A percentile compares a stretch with the other conserved stretches of the same genome.
Evolutionary conservation across 53 echinoderm and acorn worm genomes (phyloP).

Genomic region (Holothuria scabra): DNA sequence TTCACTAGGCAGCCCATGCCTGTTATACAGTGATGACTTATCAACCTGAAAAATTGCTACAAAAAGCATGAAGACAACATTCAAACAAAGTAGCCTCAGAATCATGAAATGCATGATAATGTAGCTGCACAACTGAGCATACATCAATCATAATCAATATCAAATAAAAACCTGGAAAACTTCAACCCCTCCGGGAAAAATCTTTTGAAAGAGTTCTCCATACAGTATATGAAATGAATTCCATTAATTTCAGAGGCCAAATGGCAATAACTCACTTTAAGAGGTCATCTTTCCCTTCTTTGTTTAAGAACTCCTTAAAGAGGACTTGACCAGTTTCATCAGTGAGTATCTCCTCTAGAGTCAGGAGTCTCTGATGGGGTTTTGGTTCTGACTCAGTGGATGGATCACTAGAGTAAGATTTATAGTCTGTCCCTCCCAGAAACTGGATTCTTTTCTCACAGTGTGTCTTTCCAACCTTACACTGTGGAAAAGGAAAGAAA

Average conservation of each 20-base stretch:
- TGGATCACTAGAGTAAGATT: constrained; percentile 49
- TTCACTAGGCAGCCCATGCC: too few relatives aligned
- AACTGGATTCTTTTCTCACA: constrained; percentile 69
- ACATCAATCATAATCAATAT: too few relatives aligned
- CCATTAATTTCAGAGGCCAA: background rate
- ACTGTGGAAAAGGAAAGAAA: constrained; percentile 14
- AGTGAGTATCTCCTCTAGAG: constrained; percentile 64
- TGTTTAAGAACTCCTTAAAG: constrained; percentile 57
- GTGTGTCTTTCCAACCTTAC: constrained; percentile 69
- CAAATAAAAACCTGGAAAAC: too few relatives aligned
- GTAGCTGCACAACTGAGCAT: too few relatives aligned
- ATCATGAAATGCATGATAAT: too few relatives aligned
- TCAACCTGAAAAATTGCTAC: too few relatives aligned
- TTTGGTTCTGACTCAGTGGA: constrained; percentile 22
- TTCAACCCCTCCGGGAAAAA: too few relatives aligned
- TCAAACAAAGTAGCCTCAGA: too few relatives aligned
- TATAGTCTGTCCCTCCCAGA: constrained; percentile 69
- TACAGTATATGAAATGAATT: background rate
- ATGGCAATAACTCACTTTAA: constrained; percentile 50
- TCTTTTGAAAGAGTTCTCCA: background rate
- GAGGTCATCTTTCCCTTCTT: constrained; percentile 70
- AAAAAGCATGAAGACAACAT: too few relatives aligned
- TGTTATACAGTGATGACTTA: too few relatives aligned
- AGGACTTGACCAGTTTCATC: constrained; percentile 45
- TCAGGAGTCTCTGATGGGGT: constrained; percentile 51